phyloP scores from a whole-genome alignment of 1,140 invertebrate genomes.

The Diachasma alloeum region DNA sequence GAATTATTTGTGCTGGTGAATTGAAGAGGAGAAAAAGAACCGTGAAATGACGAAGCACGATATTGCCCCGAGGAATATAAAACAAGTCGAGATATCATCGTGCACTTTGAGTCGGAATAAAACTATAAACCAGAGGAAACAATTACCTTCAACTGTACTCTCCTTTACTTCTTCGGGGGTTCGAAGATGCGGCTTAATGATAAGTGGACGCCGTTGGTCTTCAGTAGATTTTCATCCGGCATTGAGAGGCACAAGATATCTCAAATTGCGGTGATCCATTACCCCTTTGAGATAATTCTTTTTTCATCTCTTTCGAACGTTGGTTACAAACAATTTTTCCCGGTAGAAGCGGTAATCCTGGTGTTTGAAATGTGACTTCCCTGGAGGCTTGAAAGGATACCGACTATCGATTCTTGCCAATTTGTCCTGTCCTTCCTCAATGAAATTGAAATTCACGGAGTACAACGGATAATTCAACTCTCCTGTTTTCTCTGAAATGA shows the following conservation, averaged over 20 bases:
- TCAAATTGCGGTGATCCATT: conserved; percentile 30
- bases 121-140: conserved; percentile 59
- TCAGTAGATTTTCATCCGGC: conserved; percentile 8
- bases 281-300: not conserved
- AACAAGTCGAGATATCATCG: conserved; percentile 55
- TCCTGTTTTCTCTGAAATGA: conserved; percentile 1
- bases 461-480: not conserved
- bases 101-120: conserved; percentile 47
- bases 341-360: not conserved
- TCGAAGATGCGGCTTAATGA: conserved; percentile 52
- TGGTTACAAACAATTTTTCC: not conserved
- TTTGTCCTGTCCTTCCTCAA: not conserved
- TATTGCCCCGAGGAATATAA: conserved; percentile 50
- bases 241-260: conserved; percentile 27
- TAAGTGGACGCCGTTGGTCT: conserved; percentile 42
- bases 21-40: conserved; percentile 3
- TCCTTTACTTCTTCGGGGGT: conserved; percentile 6
- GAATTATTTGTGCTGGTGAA: not conserved
- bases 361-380: not conserved
- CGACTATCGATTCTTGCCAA: not conserved
- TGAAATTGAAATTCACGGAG: not conserved
- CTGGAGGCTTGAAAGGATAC: not conserved
- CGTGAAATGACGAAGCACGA: conserved; percentile 1
- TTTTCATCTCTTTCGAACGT: not conserved
- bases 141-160: conserved; percentile 48